Percentiles rank a stretch among this genome's conserved stretches.
Evolutionary conservation across 1,140 invertebrate species (phyloP).

Genomic region (Drosophila biarmipes): DNA sequence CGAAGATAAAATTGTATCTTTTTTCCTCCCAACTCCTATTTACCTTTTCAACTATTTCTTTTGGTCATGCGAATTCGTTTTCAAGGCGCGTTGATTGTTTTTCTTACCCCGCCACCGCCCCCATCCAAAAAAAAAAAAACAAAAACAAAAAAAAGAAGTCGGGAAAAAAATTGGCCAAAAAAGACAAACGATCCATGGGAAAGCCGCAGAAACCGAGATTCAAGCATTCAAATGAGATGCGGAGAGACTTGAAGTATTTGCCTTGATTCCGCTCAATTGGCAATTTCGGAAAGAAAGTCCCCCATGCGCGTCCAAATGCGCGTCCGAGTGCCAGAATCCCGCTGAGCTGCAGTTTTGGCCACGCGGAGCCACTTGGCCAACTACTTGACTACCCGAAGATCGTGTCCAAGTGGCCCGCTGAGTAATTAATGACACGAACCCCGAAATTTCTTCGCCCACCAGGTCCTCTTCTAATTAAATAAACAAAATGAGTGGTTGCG

Average conservation of each 20-base stretch:
- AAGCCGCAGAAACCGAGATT: conserved; percentile 44
- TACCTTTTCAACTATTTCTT: conserved; percentile 43
- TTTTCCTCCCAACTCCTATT: conserved; percentile 24
- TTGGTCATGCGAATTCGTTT: conserved; percentile 49
- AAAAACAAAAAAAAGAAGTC: neutral
- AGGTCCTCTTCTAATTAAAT: conserved; percentile 48
- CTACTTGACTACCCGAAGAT: conserved; percentile 46
- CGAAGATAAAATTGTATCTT: neutral
- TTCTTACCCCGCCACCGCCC: conserved; percentile 20
- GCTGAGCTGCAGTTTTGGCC: conserved; percentile 35
- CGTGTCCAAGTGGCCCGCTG: conserved; percentile 49
- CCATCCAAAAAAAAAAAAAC: neutral
- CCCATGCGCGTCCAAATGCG: conserved; percentile 26
- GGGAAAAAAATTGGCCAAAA: conserved; percentile 36
- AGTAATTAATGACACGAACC: conserved; percentile 51
- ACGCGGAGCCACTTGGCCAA: conserved; percentile 26
- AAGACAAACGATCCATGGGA: conserved; percentile 55
- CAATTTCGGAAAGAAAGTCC: conserved; percentile 52
- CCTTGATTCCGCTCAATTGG: conserved; percentile 52
- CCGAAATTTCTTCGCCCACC: conserved; percentile 9
- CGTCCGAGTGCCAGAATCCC: conserved; percentile 42
- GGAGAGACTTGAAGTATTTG: conserved; percentile 51
- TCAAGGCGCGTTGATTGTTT: conserved; percentile 53
- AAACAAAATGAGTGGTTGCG: conserved; percentile 44
- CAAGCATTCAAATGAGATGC: conserved; percentile 55